Percentiles rank a stretch among this genome's conserved stretches.
Conservation (phyloP, 2,888 invertebrate genomes). For the Tribolium freemani region DNA sequence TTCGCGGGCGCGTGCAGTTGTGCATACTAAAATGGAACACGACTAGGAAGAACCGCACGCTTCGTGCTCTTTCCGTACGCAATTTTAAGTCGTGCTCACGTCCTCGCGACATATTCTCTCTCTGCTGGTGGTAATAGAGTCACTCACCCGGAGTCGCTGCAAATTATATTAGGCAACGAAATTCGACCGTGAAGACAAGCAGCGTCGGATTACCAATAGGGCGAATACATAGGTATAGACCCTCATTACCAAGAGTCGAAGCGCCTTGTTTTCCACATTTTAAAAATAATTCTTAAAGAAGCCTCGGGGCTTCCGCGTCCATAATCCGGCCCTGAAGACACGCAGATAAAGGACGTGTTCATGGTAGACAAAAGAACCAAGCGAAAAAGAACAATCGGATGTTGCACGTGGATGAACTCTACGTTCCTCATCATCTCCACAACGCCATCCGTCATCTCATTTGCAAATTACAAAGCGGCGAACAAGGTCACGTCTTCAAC, state of each 20-base stretch:
- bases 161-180: constrained; percentile 39
- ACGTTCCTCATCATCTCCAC: constrained; percentile 3
- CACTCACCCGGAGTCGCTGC: constrained; percentile 20
- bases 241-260: no score
- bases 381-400: constrained; percentile 35
- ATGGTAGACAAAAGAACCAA: constrained; percentile 27
- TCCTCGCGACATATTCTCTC: constrained; percentile 25
- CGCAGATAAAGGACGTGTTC: constrained; percentile 17
- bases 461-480: constrained; percentile 41
- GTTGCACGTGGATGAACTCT: constrained; percentile 40
- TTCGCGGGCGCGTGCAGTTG: constrained; percentile 19
- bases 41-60: constrained; percentile 33
- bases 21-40: constrained; percentile 32
- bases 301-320: no score
- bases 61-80: constrained; percentile 35
- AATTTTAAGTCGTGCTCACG: constrained; percentile 36
- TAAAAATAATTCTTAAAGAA: no score
- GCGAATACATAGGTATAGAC: no score
- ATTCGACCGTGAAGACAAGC: constrained; percentile 34
- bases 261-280: no score
- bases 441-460: constrained; percentile 29
- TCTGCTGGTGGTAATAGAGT: constrained; percentile 32
- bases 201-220: no score
- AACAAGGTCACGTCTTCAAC: constrained; percentile 8
- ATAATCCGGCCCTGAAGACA: no score